phyloP scores from a whole-genome alignment of 1,140 invertebrate species.

The Habropoda laboriosa region DNA sequence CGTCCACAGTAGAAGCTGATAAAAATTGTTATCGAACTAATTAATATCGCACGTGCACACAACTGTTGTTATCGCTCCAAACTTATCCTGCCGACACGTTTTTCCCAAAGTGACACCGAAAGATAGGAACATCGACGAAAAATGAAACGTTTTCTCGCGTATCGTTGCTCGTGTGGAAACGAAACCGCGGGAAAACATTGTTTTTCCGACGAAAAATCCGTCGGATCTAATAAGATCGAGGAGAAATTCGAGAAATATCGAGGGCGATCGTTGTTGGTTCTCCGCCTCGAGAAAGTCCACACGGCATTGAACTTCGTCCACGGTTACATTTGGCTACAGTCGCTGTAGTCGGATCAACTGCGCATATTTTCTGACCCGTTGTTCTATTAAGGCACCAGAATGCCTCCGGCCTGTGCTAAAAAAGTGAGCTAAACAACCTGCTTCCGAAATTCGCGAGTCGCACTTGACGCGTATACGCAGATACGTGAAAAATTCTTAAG shows the following conservation, averaged over 20 bases:
- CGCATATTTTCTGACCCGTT: slow-evolving; percentile 47
- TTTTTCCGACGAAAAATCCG: background rate
- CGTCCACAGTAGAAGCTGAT: background rate
- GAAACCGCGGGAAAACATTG: background rate
- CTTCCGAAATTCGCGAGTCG: background rate
- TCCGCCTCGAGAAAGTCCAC: slow-evolving; percentile 19
- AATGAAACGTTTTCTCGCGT: background rate
- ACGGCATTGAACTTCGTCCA: slow-evolving; percentile 49
- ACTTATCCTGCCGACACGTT: background rate
- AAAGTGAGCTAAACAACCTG: background rate
- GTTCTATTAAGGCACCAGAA: background rate
- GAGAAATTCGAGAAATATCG: background rate
- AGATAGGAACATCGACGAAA: background rate
- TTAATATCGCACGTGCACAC: background rate
- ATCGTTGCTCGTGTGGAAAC: background rate
- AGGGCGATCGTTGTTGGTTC: background rate
- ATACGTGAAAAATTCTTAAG: background rate
- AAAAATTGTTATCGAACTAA: background rate
- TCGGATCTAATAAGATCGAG: background rate
- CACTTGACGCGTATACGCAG: background rate
- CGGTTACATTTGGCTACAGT: slow-evolving; percentile 43
- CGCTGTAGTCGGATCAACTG: slow-evolving; percentile 25
- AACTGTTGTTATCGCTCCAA: background rate
- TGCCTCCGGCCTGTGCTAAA: background rate
- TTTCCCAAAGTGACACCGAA: background rate